phyloP scores from a whole-genome alignment of 2,113 vertebrate genomes.

The Condylura cristata region DNA sequence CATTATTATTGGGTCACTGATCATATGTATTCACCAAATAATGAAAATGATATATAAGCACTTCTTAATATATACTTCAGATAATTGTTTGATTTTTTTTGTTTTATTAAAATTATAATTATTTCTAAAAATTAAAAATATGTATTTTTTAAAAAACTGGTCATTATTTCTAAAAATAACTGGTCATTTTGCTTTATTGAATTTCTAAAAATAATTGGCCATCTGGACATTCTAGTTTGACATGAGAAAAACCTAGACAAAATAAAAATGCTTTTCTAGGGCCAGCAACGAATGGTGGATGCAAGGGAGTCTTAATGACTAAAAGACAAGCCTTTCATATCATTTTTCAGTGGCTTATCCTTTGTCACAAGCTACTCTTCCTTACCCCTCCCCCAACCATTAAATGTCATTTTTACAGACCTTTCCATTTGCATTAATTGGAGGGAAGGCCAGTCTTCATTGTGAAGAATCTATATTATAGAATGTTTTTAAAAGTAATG shows the following conservation, averaged over 20 bases:
- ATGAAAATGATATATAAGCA: not conserved
- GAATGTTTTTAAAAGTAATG: not conserved
- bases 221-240: not conserved
- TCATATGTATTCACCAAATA: not conserved
- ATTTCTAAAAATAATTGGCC: not conserved
- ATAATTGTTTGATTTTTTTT: not conserved
- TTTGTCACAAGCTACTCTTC: not conserved
- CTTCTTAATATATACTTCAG: not conserved
- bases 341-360: not conserved
- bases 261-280: not conserved
- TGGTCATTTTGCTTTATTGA: too few species aligned
- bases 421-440: not conserved
- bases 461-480: not conserved
- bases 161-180: not conserved
- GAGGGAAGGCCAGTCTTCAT: not conserved
- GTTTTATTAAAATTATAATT: conserved; percentile 24
- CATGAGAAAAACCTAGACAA: not conserved
- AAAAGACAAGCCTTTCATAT: not conserved
- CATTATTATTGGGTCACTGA: not conserved
- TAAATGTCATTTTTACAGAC: not conserved
- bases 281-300: not conserved
- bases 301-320: not conserved
- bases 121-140: conserved; percentile 10
- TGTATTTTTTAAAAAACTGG: too few species aligned
- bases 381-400: not conserved